Evolutionary conservation across 2,797 vertebrate genomes (phyloP).

Genomic region (Chelidonichthys spinosus): DNA sequence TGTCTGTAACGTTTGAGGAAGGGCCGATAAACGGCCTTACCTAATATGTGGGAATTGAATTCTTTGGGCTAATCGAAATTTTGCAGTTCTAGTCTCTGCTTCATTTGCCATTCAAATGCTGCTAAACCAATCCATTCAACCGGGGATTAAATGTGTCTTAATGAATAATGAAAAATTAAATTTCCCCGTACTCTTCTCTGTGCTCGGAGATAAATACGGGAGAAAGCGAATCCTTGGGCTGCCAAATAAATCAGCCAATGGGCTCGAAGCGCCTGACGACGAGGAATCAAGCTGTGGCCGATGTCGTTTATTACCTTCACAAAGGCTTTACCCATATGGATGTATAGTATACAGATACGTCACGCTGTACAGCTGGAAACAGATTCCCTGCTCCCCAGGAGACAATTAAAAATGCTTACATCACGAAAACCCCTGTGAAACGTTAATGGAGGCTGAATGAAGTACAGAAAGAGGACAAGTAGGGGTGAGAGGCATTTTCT

Average conservation of each 20-base stretch:
- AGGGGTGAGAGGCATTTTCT: conserved; percentile 21
- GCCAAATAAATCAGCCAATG: conserved; percentile 61
- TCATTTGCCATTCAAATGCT: conserved; percentile 58
- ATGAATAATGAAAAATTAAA: conserved; percentile 58
- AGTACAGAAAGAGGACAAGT: not conserved
- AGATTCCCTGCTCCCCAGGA: conserved; percentile 29
- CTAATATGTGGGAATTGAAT: conserved; percentile 54
- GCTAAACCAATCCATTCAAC: conserved; percentile 52
- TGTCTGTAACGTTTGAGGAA: conserved; percentile 33
- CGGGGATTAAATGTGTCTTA: conserved; percentile 56
- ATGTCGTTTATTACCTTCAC: conserved; percentile 29
- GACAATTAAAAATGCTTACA: conserved; percentile 57
- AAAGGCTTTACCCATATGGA: conserved; percentile 32
- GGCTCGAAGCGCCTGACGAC: conserved; percentile 37
- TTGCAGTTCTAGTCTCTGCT: conserved; percentile 54
- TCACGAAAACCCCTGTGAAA: conserved; percentile 46
- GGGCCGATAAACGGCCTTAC: conserved; percentile 35
- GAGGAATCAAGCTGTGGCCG: conserved; percentile 33
- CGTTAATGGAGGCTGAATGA: conserved; percentile 42
- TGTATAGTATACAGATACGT: conserved; percentile 12
- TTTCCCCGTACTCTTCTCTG: conserved; percentile 43
- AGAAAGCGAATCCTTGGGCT: conserved; percentile 25
- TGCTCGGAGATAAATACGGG: conserved; percentile 45
- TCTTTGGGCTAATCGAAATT: conserved; percentile 54
- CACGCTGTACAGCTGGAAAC: conserved; percentile 29